Conservation (phyloP, 2,797 vertebrate genomes). For the Chelmon rostratus region DNA sequence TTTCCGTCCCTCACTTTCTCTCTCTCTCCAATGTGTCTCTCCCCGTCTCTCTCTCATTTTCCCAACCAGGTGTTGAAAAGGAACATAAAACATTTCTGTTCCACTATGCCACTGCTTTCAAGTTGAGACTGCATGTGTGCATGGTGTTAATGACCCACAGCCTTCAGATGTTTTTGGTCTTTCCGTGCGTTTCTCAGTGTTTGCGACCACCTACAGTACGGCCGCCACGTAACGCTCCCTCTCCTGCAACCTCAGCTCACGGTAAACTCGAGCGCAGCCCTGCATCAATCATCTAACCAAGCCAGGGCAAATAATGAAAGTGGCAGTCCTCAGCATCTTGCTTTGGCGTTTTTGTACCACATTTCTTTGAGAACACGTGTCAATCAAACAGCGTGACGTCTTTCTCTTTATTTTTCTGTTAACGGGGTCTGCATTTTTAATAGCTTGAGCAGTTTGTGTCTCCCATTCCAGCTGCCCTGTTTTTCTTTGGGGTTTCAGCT, state of each 20-base stretch:
- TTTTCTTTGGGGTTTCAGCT: slow-evolving; percentile 12
- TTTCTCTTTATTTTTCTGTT: slow-evolving; percentile 30
- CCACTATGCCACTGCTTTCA: slow-evolving; percentile 65
- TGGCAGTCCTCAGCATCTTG: slow-evolving; percentile 35
- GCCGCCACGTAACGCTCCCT: slow-evolving; percentile 42
- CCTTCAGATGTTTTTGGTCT: slow-evolving; percentile 64
- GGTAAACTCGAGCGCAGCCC: slow-evolving; percentile 34
- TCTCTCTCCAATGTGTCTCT: slow-evolving; percentile 33
- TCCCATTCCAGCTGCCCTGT: not conserved
- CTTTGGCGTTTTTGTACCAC: slow-evolving; percentile 40
- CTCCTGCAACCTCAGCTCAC: slow-evolving; percentile 36
- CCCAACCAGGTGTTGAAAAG: slow-evolving; percentile 77
- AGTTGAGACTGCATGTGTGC: slow-evolving; percentile 50
- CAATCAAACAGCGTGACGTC: slow-evolving; percentile 57
- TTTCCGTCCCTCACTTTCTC: slow-evolving; percentile 54
- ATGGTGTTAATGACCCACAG: slow-evolving; percentile 70
- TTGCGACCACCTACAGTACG: slow-evolving; percentile 78
- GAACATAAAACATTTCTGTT: slow-evolving; percentile 77
- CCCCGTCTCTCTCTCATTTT: slow-evolving; percentile 56
- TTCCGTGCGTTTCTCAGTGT: slow-evolving; percentile 54
- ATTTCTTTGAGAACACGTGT: slow-evolving; percentile 43
- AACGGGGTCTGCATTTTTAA: slow-evolving; percentile 14
- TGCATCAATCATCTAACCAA: slow-evolving; percentile 46
- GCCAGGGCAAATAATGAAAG: slow-evolving; percentile 65
- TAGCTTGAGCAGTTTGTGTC: slow-evolving; percentile 6